Percentiles rank a stretch among this genome's conserved stretches.
phyloP scores from a whole-genome alignment of 2,888 invertebrate species.

The Apoderus coryli region DNA sequence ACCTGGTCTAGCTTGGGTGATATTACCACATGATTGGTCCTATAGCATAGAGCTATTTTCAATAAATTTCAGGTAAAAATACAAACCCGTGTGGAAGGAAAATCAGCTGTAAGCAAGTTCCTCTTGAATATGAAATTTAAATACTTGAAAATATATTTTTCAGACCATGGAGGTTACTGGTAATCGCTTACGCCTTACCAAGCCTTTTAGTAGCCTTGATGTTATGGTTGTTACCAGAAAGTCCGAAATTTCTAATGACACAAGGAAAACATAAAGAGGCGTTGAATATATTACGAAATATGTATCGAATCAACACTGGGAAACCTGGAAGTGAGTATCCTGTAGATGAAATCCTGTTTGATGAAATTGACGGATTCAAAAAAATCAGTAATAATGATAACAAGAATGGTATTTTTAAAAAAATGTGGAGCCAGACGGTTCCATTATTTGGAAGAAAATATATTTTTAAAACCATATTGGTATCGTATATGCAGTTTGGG shows the following conservation, averaged over 20 bases:
- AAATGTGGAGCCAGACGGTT: conserved; percentile 30
- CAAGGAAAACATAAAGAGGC: conserved; percentile 26
- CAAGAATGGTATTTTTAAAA: conserved; percentile 22
- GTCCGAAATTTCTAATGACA: conserved; percentile 30
- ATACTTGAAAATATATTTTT: conserved; percentile 18
- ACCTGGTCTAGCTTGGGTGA: conserved; percentile 29
- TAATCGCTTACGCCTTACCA: conserved; percentile 29
- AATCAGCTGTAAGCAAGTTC: no score
- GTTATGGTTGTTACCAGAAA: conserved; percentile 28
- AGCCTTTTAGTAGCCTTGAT: conserved; percentile 25
- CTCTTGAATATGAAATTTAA: no score
- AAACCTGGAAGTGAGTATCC: conserved; percentile 25
- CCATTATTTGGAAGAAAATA: conserved; percentile 27
- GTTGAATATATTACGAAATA: conserved; percentile 25
- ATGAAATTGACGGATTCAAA: conserved; percentile 19
- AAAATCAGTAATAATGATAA: no score
- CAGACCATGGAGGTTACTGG: conserved; percentile 29
- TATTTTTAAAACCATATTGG: conserved; percentile 27
- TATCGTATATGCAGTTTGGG: conserved; percentile 31
- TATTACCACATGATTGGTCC: conserved; percentile 26
- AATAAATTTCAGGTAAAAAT: no score
- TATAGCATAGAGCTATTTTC: conserved; percentile 36
- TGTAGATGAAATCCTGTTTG: conserved; percentile 25
- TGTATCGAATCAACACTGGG: conserved; percentile 28
- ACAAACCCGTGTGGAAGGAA: no score